Evolutionary conservation across 2,797 vertebrate genomes (phyloP), one percentile per base, ranked within the genome.

Genomic region (Fistularia commersonii): DNA sequence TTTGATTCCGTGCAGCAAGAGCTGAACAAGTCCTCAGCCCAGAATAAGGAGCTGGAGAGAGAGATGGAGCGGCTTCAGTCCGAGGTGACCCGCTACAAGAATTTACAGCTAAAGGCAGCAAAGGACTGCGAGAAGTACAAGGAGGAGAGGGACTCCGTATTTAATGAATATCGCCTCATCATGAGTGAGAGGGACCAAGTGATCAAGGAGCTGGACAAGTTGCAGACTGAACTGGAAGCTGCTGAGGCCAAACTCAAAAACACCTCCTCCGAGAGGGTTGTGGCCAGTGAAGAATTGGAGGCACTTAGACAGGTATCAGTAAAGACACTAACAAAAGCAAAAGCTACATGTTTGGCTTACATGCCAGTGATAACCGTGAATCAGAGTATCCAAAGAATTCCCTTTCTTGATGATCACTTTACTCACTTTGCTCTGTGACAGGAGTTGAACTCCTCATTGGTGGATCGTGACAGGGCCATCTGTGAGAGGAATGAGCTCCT

Each of bases 161-260:
- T 98, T 79, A 98, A 92, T 38, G 97, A 99, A 77, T 99, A 99
- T 51, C 94, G 95, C 6, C 93, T 99, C 64, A 98, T 99, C 74
- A 99, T 99, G 97, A 99, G 97, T 0, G 97, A 99, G 83, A 83
- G 97, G 6, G 97, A 99, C 91, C 97, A 99, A 89, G 96, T 99
- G 59, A 99, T 99, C 85, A 98, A 98, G 45, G 97, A 99, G 83
- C 87, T 98, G 71, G 97, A 99, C 87, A 99, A 97, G 74, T 83
- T 99, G 57, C 97, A 99, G 85, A 96, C 96, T 0, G 97, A 94
- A 34, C 91, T 99, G 70, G 97, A 99, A 74, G 85, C 94, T 31
- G 97, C 97, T 0, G 94, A 99, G 73, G 95, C 94, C 41, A 92
- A 95, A 14, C 88, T 99, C 54, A 98, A 98, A 80, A 97, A 95